Conservation (phyloP, 1,140 invertebrate genomes). For the Chironomus tepperi region DNA sequence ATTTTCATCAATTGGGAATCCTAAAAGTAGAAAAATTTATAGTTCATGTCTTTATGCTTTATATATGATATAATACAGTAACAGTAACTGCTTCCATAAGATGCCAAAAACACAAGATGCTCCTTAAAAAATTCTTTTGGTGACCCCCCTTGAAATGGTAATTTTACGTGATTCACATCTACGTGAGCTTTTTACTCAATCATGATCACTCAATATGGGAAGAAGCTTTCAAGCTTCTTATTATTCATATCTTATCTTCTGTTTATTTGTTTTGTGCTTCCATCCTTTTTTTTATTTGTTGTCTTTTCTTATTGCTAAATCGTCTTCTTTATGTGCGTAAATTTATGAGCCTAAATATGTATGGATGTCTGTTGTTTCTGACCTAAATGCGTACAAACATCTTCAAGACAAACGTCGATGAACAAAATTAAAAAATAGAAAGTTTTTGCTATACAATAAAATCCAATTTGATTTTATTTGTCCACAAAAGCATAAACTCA, state of each 20-base stretch:
- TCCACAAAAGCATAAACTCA: conserved; percentile 7
- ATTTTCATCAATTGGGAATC: not conserved
- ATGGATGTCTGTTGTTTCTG: not conserved
- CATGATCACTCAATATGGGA: not conserved
- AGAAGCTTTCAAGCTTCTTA: not conserved
- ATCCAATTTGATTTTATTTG: conserved; percentile 14
- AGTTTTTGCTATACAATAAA: not conserved
- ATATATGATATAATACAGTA: no score
- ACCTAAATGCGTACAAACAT: not conserved
- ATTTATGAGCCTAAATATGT: not conserved
- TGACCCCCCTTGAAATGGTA: not conserved
- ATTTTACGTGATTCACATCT: conserved; percentile 13
- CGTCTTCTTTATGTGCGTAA: not conserved
- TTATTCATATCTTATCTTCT: conserved; percentile 11
- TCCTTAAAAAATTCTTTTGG: not conserved
- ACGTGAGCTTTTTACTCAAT: not conserved
- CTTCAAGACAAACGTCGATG: not conserved
- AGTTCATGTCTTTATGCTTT: no score
- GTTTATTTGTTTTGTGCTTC: not conserved
- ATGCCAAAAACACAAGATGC: not conserved
- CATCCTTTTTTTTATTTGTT: not conserved
- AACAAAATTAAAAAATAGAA: not conserved
- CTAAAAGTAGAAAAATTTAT: not conserved
- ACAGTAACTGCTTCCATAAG: no score
- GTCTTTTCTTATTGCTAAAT: not conserved